phyloP scores from a whole-genome alignment of 2,888 invertebrate species.

The Chironomus riparius region DNA sequence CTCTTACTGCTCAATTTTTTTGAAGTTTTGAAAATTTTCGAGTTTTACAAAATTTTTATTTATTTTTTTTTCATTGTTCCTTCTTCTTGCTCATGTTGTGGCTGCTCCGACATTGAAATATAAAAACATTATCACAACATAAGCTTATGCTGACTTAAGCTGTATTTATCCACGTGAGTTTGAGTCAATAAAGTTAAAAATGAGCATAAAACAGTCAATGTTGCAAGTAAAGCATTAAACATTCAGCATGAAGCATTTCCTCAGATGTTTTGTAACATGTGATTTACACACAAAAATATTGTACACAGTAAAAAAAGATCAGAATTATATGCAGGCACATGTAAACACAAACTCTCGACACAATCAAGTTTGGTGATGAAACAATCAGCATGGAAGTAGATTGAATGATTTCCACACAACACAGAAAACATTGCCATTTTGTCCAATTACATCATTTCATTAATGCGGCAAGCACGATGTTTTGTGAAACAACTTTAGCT shows the following conservation, averaged over 20 bases:
- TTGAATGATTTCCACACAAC: background rate
- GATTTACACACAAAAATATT: too few species aligned
- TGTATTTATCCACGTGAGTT: background rate
- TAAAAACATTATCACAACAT: too few species aligned
- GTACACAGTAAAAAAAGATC: too few species aligned
- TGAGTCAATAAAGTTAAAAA: background rate
- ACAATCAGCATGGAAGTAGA: background rate
- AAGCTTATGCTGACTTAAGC: too few species aligned
- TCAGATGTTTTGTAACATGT: too few species aligned
- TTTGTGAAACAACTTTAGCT: background rate
- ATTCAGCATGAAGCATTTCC: background rate
- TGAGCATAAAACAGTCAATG: background rate
- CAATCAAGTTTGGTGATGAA: too few species aligned
- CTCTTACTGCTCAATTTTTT: too few species aligned
- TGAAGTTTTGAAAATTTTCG: too few species aligned
- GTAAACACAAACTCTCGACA: too few species aligned
- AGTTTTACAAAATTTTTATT: background rate
- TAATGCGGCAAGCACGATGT: conserved; percentile 12
- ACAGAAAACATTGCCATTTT: background rate
- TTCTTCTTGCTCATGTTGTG: background rate
- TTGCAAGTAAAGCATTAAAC: background rate
- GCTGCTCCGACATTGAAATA: background rate
- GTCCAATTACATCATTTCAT: background rate
- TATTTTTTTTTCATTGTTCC: too few species aligned
- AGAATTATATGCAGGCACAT: too few species aligned